These are phyloP conservation scores for Elmis aenea DNA, from an alignment of 2,888 invertebrate species.

Conservation along the genomic window DNA sequence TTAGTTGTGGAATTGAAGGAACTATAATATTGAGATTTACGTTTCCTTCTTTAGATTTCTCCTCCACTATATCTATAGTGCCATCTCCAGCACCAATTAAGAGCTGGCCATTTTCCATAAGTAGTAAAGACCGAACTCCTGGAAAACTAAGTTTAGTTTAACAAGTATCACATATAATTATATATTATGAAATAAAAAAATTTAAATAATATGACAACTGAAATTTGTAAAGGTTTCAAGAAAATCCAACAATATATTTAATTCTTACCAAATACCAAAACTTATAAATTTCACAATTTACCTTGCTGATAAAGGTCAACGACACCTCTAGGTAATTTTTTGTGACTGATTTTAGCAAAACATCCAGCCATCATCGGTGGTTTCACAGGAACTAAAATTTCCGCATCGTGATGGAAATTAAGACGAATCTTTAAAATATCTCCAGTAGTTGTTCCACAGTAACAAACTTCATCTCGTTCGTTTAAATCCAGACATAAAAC, in stretches of 20 bases:
- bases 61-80: conserved; percentile 65
- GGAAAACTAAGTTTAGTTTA: conserved; percentile 15
- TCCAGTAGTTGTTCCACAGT: conserved; percentile 81
- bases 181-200: conserved; percentile 2
- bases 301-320: conserved; percentile 58
- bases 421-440: conserved; percentile 62
- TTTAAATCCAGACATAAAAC: conserved; percentile 71
- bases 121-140: conserved; percentile 62
- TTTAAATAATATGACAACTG: conserved; percentile 1
- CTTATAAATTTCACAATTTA: too few species aligned
- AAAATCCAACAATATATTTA: too few species aligned
- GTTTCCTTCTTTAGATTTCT: conserved; percentile 23
- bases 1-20: conserved; percentile 47
- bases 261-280: too few species aligned
- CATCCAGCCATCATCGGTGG: conserved; percentile 61
- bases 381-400: conserved; percentile 48
- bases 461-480: conserved; percentile 65
- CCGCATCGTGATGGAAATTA: conserved; percentile 57
- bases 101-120: conserved; percentile 57
- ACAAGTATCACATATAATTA: neutral
- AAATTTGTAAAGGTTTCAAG: neutral
- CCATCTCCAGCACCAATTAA: conserved; percentile 86
- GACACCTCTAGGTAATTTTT: conserved; percentile 51
- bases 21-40: conserved; percentile 20
- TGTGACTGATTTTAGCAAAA: conserved; percentile 57